Evolutionary conservation across 2,888 invertebrate species (phyloP).

Genomic region (Diarsia rubi): DNA sequence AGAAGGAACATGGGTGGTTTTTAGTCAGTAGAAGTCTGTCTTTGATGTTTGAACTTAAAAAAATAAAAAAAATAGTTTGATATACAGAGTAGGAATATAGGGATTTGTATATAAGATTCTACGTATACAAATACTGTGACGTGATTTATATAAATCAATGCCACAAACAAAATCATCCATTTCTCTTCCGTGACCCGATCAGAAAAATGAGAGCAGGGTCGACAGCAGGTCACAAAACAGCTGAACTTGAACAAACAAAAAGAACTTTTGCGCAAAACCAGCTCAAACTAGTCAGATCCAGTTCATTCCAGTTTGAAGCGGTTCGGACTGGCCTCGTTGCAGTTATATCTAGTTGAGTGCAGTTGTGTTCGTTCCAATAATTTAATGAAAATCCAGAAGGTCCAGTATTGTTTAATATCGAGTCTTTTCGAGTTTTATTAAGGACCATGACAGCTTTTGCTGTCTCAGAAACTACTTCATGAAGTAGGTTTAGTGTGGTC

Average conservation of each 20-base stretch:
- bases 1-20: too few relatives aligned
- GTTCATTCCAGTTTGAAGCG: constrained; percentile 62
- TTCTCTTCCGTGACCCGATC: neutral
- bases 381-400: constrained; percentile 5
- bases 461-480: neutral
- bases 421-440: neutral
- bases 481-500: neutral
- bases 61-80: too few relatives aligned
- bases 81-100: too few relatives aligned
- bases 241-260: constrained; percentile 60
- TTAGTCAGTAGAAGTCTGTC: too few relatives aligned
- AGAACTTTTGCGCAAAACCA: constrained; percentile 49
- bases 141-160: neutral
- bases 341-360: constrained; percentile 56
- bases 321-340: constrained; percentile 52
- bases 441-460: neutral
- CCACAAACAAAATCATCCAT: neutral
- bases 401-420: neutral
- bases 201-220: constrained; percentile 45
- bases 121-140: too few relatives aligned
- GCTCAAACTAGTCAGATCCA: constrained; percentile 48
- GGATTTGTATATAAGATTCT: too few relatives aligned
- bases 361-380: constrained; percentile 48
- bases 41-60: too few relatives aligned
- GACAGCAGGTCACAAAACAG: constrained; percentile 38